Conservation (phyloP, 35 echinoderm and acorn worm species). For the Eucidaris tribuloides region DNA sequence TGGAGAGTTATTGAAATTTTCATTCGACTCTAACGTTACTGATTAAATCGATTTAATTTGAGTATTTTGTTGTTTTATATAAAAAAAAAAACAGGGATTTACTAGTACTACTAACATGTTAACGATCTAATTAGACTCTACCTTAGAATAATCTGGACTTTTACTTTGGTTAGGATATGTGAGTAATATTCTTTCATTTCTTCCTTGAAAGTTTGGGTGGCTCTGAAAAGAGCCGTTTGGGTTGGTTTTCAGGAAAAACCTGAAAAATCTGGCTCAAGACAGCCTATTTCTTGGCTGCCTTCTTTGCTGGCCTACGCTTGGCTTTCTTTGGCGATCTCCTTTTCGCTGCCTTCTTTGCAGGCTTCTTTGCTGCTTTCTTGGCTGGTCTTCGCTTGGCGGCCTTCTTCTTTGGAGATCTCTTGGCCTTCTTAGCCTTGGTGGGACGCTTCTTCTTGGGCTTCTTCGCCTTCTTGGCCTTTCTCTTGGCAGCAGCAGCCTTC, state of each 20-base stretch:
- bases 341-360: conserved; percentile 37
- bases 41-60: too few relatives aligned
- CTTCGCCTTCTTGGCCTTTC: neutral
- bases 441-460: conserved; percentile 3
- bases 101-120: too few relatives aligned
- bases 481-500: conserved; percentile 30
- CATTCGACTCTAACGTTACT: too few relatives aligned
- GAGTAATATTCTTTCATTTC: conserved; percentile 11
- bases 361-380: neutral
- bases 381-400: neutral
- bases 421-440: neutral
- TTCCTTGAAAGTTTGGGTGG: conserved; percentile 65
- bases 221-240: conserved; percentile 79
- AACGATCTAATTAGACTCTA: too few relatives aligned
- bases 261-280: conserved; percentile 15
- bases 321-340: neutral
- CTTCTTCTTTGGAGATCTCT: conserved; percentile 13
- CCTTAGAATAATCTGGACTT: too few relatives aligned
- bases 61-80: too few relatives aligned
- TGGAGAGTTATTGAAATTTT: too few relatives aligned
- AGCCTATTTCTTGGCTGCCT: too few relatives aligned
- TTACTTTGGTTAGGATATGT: too few relatives aligned
- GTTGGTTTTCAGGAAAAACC: neutral
- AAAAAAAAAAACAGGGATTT: too few relatives aligned
- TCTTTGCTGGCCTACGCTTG: too few relatives aligned